These are phyloP conservation scores for Aplodontia rufa DNA, from an alignment of 2,113 vertebrate species.

Conservation along the genomic window DNA sequence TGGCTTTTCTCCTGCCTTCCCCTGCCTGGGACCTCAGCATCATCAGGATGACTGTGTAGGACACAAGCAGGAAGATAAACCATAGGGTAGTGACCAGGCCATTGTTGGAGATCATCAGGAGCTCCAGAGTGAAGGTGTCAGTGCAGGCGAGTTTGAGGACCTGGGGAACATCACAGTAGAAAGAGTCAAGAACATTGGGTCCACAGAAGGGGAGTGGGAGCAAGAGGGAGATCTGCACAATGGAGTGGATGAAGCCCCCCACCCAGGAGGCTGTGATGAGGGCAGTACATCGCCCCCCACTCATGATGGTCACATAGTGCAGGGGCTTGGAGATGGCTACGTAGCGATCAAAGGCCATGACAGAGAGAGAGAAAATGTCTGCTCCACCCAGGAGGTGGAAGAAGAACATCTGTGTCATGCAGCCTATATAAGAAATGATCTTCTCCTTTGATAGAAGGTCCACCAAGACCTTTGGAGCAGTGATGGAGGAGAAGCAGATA, in stretches of 20 bases:
- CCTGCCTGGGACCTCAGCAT: constrained; percentile 40
- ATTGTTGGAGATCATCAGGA: constrained; percentile 72
- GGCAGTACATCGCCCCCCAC: not conserved
- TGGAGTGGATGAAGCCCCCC: constrained; percentile 72
- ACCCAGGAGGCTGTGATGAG: constrained; percentile 66
- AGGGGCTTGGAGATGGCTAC: constrained; percentile 73
- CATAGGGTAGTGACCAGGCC: constrained; percentile 54
- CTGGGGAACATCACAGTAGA: constrained; percentile 78
- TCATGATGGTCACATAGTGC: constrained; percentile 72
- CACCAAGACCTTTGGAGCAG: constrained; percentile 44
- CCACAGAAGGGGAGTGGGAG: constrained; percentile 75
- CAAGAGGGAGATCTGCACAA: constrained; percentile 61
- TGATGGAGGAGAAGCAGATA: constrained; percentile 53
- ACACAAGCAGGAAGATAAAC: constrained; percentile 64
- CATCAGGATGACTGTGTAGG: constrained; percentile 59
- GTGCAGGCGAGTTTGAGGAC: constrained; percentile 72
- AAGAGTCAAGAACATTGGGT: constrained; percentile 67
- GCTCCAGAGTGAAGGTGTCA: not conserved
- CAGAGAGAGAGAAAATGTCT: constrained; percentile 66
- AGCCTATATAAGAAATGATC: constrained; percentile 16
- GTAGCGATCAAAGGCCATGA: constrained; percentile 72
- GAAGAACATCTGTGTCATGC: constrained; percentile 43
- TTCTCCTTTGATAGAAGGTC: constrained; percentile 18
- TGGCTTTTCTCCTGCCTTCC: constrained; percentile 59
- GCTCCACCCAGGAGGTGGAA: constrained; percentile 64